Evolutionary conservation across 2,888 invertebrate species (phyloP), one percentile per base, ranked within the genome.

Genomic region (Campoplex capitator): DNA sequence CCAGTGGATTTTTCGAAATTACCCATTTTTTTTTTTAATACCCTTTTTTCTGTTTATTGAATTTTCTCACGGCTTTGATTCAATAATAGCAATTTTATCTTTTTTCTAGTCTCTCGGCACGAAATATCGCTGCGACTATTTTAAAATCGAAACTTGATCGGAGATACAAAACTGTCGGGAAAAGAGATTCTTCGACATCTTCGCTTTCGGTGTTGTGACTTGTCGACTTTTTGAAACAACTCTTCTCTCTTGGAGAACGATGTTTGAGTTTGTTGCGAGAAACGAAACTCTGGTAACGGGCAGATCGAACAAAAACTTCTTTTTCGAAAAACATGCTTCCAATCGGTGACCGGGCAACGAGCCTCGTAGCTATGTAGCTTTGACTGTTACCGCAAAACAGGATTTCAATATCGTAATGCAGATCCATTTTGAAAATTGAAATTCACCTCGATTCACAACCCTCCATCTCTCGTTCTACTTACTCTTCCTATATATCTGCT

Each of bases 371-470:
- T 42, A 74, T n/a, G 28, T n/a, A 58, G 82, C 76, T 62, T 83
- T 56, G 77, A 35, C 54, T 28, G 67, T 58, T 51, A 73, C 79
- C 83, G 78, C 70, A 65, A 76, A 79, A 80, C 83, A 77, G 79
- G 68, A 79, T 84, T 84, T 86, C 84, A 86, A 86, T 86, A 86
- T 73, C 80, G 67, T 86, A 86, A 86, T 83, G 86, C 81, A 81
- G 77, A 81, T 81, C 86, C 86, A 87, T 84, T 87, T 87, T 78
- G 32, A 78, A 87, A 84, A 87, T 87, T 84, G 86, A 68, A 84
- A 73, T 81, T 71, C 78, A 58, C 86, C 70, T 67, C 67, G 16
- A 76, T 62, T 83, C 80, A 73, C 54, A 18, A 75, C 51, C 54
- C 28, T 56, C 28, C 32, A 62, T 48, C 71, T 78, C 42, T 58